A percentile compares a stretch with the other conserved stretches of the same genome.
Evolutionary conservation across 2,888 invertebrate species (phyloP).

Genomic region (Gastrophysa polygoni): DNA sequence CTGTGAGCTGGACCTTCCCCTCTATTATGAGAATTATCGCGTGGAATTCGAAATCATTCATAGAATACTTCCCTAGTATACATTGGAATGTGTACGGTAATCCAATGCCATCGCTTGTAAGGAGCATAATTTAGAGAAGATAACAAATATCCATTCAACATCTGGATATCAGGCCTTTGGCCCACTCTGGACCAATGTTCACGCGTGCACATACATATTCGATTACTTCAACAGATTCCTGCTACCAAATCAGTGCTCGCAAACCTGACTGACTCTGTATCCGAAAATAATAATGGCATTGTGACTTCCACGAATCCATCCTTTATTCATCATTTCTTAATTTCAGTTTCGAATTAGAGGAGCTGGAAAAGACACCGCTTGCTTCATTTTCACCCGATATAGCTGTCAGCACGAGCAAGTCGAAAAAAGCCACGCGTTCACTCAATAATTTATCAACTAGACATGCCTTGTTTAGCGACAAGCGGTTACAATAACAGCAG

Average conservation of each 20-base stretch:
- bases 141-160: too few relatives aligned
- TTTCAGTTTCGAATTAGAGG: conserved; percentile 14
- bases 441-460: conserved; percentile 49
- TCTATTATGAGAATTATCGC: too few relatives aligned
- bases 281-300: not conserved
- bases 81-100: too few relatives aligned
- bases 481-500: conserved; percentile 45
- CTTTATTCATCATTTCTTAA: conserved; percentile 21
- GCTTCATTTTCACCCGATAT: conserved; percentile 29
- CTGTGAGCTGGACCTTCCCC: too few relatives aligned
- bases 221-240: too few relatives aligned
- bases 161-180: too few relatives aligned
- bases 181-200: too few relatives aligned
- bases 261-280: not conserved
- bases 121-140: too few relatives aligned
- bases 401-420: conserved; percentile 42
- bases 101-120: too few relatives aligned
- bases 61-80: too few relatives aligned
- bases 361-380: conserved; percentile 22
- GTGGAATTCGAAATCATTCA: too few relatives aligned
- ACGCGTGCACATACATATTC: too few relatives aligned
- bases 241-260: not conserved
- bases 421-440: conserved; percentile 46
- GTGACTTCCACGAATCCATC: conserved; percentile 9
- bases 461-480: conserved; percentile 45